These are phyloP conservation scores for Ceyx melanurus DNA, from an alignment of 2,113 vertebrate genomes.

Conservation along the genomic window DNA sequence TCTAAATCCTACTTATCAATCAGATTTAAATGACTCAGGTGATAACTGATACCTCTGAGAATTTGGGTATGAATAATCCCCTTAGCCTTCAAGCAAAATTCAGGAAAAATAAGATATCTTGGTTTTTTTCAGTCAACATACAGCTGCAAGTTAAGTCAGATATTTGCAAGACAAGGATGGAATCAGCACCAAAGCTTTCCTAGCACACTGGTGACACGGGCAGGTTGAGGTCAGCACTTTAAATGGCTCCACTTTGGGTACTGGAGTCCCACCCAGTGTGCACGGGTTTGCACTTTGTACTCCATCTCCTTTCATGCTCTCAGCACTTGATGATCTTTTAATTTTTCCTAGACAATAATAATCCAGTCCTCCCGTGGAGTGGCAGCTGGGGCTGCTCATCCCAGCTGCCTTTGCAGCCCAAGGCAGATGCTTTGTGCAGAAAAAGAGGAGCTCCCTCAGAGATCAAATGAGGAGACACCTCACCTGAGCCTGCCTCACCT, in stretches of 20 bases:
- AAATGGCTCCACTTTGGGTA: fast-evolving
- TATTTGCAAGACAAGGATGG: background rate
- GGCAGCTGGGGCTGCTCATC: background rate
- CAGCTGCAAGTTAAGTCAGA: background rate
- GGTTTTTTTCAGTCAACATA: background rate
- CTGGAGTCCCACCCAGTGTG: background rate
- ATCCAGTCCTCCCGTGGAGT: background rate
- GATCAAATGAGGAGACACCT: background rate
- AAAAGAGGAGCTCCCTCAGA: background rate
- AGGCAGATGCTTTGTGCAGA: background rate
- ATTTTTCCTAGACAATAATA: background rate
- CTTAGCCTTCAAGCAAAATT: background rate
- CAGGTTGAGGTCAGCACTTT: background rate
- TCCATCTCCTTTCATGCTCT: background rate
- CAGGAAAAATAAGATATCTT: background rate
- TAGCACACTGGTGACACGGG: background rate
- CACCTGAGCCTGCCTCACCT: background rate
- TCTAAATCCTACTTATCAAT: background rate
- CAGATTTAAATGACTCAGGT: slow-evolving; percentile 28
- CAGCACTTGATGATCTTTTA: background rate
- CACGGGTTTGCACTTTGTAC: background rate
- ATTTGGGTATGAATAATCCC: background rate
- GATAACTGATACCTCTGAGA: background rate
- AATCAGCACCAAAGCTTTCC: background rate
- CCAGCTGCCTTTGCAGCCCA: background rate